Conservation (phyloP, 37 sponge, comb jelly and placozoan genomes). For the Chondrilla cf. caribensis region DNA sequence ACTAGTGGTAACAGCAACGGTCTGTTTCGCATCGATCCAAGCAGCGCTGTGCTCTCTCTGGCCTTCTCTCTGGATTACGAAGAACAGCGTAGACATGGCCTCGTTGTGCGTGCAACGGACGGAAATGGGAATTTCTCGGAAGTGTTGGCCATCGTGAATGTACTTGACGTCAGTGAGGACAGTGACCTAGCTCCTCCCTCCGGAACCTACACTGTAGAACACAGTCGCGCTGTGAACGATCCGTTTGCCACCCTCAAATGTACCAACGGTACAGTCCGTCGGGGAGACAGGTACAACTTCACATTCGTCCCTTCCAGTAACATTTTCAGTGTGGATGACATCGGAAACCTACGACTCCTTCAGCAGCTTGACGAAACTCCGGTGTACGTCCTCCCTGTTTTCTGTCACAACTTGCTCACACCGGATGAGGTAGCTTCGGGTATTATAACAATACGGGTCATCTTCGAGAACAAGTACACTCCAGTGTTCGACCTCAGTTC, state of each 20-base stretch:
- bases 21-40: conserved; percentile 50
- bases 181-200: conserved; percentile 45
- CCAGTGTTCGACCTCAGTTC: conserved; percentile 48
- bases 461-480: conserved; percentile 56
- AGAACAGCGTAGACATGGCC: conserved; percentile 21
- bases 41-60: conserved; percentile 42
- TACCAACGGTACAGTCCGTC: conserved; percentile 28
- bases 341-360: conserved; percentile 37
- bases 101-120: conserved; percentile 2
- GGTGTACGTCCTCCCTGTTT: conserved; percentile 45
- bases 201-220: conserved; percentile 31
- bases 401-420: conserved; percentile 31
- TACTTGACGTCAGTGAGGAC: conserved; percentile 35
- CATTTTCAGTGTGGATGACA: conserved; percentile 46
- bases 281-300: conserved; percentile 32
- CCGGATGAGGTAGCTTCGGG: conserved; percentile 47
- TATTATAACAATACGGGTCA: conserved; percentile 47
- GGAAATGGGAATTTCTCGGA: conserved; percentile 23
- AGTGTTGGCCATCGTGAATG: conserved; percentile 34
- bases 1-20: conserved; percentile 44
- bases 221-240: conserved; percentile 27
- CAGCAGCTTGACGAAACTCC: conserved; percentile 51
- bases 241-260: conserved; percentile 52
- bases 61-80: conserved; percentile 54
- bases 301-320: conserved; percentile 30